These are phyloP conservation scores for Ataeniobius toweri DNA, from an alignment of 2,797 vertebrate species.

Conservation along the genomic window DNA sequence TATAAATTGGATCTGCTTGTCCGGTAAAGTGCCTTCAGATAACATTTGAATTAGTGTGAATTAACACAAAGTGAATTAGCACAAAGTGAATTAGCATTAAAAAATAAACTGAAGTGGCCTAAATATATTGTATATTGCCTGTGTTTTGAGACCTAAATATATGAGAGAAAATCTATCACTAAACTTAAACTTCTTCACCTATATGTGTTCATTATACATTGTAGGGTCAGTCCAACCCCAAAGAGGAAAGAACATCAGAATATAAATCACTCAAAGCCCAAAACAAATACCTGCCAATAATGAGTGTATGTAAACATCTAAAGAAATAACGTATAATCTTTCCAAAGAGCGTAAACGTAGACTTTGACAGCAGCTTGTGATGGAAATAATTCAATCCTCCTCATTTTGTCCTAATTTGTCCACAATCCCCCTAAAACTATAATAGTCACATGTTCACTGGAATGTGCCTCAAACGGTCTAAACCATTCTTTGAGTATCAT, in stretches of 20 bases:
- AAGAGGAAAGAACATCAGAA: neutral
- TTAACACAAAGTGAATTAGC: neutral
- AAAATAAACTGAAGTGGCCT: neutral
- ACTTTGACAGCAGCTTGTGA: neutral
- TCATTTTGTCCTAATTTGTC: neutral
- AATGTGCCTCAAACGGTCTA: neutral
- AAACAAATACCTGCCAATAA: neutral
- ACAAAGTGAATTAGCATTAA: neutral
- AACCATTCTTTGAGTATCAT: neutral
- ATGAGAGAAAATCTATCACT: neutral
- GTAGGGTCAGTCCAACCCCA: neutral
- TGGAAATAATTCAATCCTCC: neutral
- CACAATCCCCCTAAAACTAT: too few species aligned
- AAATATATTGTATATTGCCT: neutral
- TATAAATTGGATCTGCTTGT: neutral
- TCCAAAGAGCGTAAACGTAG: slow-evolving; percentile 3
- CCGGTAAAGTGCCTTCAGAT: neutral
- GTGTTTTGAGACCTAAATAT: too few species aligned
- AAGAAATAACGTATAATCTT: slow-evolving; percentile 1
- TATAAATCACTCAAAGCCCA: neutral
- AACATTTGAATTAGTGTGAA: neutral
- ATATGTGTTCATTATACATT: neutral
- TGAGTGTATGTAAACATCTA: neutral
- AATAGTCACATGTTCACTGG: neutral
- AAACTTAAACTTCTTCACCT: neutral